Conservation (phyloP, 1,140 invertebrate genomes). For the Ylistrum balloti region DNA sequence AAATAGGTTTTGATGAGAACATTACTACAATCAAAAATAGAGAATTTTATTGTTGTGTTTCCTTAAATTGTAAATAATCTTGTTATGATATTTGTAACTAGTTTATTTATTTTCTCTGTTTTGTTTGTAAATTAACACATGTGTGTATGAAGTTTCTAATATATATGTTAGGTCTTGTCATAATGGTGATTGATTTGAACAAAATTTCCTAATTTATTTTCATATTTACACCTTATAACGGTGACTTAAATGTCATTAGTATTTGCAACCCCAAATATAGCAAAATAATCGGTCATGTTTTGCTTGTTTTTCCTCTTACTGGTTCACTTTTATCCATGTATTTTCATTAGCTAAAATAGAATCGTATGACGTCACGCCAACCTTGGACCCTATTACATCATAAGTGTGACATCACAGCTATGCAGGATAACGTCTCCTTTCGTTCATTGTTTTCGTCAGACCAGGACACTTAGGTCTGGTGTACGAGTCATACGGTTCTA, state of each 20-base stretch:
- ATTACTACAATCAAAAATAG: neutral
- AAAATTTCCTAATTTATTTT: conserved; percentile 11
- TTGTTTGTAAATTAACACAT: conserved; percentile 33
- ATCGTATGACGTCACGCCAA: conserved; percentile 23
- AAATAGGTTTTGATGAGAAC: neutral
- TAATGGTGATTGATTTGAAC: neutral
- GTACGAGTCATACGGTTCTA: conserved; percentile 15
- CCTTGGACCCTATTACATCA: neutral
- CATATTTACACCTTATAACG: neutral
- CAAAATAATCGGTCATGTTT: neutral
- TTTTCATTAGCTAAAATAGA: neutral
- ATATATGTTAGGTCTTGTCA: neutral
- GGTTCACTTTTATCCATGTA: neutral
- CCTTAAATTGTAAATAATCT: conserved; percentile 13
- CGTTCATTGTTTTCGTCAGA: conserved; percentile 38
- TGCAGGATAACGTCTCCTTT: conserved; percentile 22
- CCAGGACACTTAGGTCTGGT: neutral
- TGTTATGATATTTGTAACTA: conserved; percentile 20
- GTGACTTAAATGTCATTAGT: conserved; percentile 34
- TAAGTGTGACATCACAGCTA: neutral
- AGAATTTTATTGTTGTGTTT: neutral
- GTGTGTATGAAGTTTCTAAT: conserved; percentile 34
- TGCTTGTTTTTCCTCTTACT: neutral
- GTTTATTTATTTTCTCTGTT: neutral
- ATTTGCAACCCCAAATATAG: neutral